Evolutionary conservation across 2,888 invertebrate species (phyloP).

Genomic region (Aphrophora alni): DNA sequence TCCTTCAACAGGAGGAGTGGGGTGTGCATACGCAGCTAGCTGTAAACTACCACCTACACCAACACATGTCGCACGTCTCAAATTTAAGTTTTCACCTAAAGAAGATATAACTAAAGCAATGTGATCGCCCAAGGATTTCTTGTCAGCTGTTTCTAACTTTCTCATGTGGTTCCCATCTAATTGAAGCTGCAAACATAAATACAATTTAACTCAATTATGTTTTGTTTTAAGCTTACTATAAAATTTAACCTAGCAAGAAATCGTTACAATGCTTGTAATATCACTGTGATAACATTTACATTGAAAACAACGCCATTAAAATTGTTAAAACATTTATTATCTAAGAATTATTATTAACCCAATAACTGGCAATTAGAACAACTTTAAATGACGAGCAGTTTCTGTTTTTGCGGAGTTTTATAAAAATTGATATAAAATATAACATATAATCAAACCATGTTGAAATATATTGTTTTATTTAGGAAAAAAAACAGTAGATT

Average conservation of each 20-base stretch:
- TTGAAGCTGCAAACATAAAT: constrained; percentile 42
- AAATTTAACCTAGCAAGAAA: too few species aligned
- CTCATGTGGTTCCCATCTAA: constrained; percentile 71
- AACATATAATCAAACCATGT: too few species aligned
- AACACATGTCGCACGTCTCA: constrained; percentile 80
- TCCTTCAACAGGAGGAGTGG: constrained; percentile 60
- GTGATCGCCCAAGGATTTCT: constrained; percentile 78
- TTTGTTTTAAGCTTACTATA: background rate
- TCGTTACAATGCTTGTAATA: too few species aligned
- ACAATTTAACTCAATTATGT: background rate
- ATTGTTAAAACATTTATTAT: background rate
- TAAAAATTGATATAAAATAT: too few species aligned
- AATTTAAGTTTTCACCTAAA: constrained; percentile 88
- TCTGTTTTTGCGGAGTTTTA: too few species aligned
- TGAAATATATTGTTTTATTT: too few species aligned
- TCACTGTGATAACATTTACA: too few species aligned
- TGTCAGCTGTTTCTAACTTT: constrained; percentile 66
- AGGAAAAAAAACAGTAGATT: too few species aligned
- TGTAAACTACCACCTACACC: constrained; percentile 63
- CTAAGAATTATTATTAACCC: too few species aligned
- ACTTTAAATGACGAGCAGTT: too few species aligned
- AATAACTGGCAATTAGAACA: too few species aligned
- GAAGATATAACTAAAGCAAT: constrained; percentile 85
- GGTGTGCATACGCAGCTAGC: constrained; percentile 81
- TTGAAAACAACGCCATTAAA: too few species aligned